phyloP scores from a whole-genome alignment of 2,797 vertebrate genomes.

The Cuniculus paca region DNA sequence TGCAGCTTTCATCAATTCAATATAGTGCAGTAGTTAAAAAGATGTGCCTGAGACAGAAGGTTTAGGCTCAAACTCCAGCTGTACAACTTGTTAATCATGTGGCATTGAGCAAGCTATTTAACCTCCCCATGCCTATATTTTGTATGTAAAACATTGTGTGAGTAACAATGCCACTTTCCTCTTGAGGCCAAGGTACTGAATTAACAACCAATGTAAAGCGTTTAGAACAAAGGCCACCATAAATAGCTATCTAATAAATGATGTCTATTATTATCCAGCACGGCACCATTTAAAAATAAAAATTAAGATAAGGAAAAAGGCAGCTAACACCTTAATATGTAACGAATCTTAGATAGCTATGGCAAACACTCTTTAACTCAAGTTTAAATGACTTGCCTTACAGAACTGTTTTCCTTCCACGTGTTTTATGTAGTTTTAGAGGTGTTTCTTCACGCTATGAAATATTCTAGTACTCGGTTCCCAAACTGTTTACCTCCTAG shows the following conservation, averaged over 20 bases:
- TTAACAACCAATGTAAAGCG: not conserved
- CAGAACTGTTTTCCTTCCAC: conserved; percentile 8
- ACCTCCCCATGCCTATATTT: not conserved
- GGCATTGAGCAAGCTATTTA: not conserved
- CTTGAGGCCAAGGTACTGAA: not conserved
- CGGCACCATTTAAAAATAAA: not conserved
- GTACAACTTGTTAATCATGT: not conserved
- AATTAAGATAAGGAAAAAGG: conserved; percentile 34
- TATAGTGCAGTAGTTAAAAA: not conserved
- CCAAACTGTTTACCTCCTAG: not conserved
- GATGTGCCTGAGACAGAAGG: not conserved
- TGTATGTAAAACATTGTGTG: not conserved
- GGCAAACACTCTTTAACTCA: not conserved
- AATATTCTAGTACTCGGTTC: not conserved
- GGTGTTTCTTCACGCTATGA: conserved; percentile 18
- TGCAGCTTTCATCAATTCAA: not conserved
- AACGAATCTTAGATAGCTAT: not conserved
- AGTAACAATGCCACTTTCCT: not conserved
- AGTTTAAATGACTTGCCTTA: not conserved
- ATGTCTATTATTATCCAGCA: not conserved
- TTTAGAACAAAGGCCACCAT: not conserved
- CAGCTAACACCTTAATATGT: not conserved
- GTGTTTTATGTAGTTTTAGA: not conserved
- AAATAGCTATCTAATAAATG: not conserved
- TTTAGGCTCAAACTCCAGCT: not conserved